Evolutionary conservation across 1,140 invertebrate species (phyloP).

Genomic region (Listronotus oregonensis): DNA sequence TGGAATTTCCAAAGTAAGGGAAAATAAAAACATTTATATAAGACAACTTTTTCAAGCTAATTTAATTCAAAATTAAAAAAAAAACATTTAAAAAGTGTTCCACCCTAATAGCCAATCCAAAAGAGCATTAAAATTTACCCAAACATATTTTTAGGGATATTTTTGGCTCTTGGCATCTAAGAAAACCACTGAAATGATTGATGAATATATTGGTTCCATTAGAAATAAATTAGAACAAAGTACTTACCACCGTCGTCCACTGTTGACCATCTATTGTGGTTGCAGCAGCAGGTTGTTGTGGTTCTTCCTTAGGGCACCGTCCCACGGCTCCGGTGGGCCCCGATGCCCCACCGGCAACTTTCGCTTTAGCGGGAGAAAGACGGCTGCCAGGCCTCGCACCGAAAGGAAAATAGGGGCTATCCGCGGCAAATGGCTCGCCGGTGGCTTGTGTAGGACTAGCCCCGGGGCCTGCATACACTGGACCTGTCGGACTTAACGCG

Average conservation of each 20-base stretch:
- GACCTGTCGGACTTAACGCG: constrained; percentile 54
- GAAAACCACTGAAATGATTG: no score
- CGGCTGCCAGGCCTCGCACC: constrained; percentile 49
- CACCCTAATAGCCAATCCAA: no score
- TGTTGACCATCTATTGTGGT: constrained; percentile 50
- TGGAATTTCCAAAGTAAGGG: no score
- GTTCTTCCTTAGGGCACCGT: constrained; percentile 48
- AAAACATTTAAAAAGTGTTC: no score
- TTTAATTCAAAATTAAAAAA: no score
- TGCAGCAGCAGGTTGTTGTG: constrained; percentile 39
- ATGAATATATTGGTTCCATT: no score
- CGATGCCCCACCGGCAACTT: constrained; percentile 33
- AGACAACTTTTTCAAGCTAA: no score
- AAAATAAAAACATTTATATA: no score
- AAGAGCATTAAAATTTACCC: no score
- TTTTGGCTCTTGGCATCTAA: no score
- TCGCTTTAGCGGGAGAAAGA: constrained; percentile 51
- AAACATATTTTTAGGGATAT: no score
- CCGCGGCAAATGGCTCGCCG: constrained; percentile 53
- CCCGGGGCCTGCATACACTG: constrained; percentile 53
- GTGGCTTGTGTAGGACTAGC: constrained; percentile 52
- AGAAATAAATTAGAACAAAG: neutral
- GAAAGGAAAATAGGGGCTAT: constrained; percentile 56
- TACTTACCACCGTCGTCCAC: constrained; percentile 55
- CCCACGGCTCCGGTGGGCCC: constrained; percentile 35